Evolutionary conservation across 2,113 vertebrate species (phyloP).

Genomic region (Malurus melanocephalus): DNA sequence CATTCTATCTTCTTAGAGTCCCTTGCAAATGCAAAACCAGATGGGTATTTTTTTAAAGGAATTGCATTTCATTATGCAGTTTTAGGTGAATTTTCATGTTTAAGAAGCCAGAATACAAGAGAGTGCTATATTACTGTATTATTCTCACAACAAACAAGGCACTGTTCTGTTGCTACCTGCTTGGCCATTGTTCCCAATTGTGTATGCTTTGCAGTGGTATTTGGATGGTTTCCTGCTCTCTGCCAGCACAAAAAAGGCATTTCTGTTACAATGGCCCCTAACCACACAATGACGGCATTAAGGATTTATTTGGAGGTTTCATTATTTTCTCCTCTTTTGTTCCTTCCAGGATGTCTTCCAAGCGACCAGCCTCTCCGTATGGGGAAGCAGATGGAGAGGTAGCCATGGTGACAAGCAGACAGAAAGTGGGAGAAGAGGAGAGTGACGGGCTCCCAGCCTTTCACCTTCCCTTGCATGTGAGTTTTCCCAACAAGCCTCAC

Average conservation of each 20-base stretch:
- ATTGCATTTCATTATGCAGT: constrained; percentile 71
- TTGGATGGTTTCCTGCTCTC: constrained; percentile 84
- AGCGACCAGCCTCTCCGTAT: constrained; percentile 99
- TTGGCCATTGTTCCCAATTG: constrained; percentile 83
- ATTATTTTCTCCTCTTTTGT: constrained; percentile 87
- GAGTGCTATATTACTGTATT: constrained; percentile 80
- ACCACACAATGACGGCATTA: constrained; percentile 86
- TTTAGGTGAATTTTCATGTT: constrained; percentile 79
- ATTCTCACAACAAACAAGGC: constrained; percentile 83
- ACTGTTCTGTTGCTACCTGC: constrained; percentile 83
- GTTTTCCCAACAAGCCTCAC: constrained; percentile 93
- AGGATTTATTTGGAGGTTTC: constrained; percentile 86
- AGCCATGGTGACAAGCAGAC: constrained; percentile 99
- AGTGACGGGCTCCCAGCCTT: constrained; percentile 94
- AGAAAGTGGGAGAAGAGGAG: constrained; percentile 97
- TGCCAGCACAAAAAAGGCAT: constrained; percentile 82
- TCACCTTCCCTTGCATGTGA: constrained; percentile 96
- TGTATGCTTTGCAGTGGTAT: constrained; percentile 80
- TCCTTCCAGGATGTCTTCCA: constrained; percentile 99
- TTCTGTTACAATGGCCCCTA: constrained; percentile 84
- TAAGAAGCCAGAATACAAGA: constrained; percentile 76
- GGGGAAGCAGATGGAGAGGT: constrained; percentile 99
- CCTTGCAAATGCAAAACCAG: constrained; percentile 69
- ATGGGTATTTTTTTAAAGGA: constrained; percentile 66
- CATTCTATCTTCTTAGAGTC: constrained; percentile 58